Conservation (phyloP, 2,797 vertebrate genomes). For the Mus minutoides region DNA sequence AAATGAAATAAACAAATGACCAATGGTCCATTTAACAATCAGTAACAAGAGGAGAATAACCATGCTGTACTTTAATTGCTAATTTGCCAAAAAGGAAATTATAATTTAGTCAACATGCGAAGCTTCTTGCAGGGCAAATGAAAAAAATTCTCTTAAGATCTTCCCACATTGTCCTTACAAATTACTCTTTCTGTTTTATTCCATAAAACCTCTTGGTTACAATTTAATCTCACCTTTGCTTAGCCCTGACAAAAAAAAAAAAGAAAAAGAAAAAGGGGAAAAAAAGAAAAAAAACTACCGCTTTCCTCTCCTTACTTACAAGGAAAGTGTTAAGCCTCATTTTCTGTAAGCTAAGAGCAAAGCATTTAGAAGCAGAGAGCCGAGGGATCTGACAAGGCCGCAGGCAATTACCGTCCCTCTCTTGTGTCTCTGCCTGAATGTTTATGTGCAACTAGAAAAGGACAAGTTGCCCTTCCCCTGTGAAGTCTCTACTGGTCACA, state of each 20-base stretch:
- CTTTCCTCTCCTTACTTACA: constrained; percentile 39
- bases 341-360: constrained; percentile 50
- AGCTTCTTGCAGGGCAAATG: background rate
- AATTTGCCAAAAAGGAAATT: background rate
- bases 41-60: background rate
- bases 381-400: constrained; percentile 49
- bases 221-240: constrained; percentile 48
- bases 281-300: background rate
- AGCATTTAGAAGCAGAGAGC: background rate
- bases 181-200: constrained; percentile 40
- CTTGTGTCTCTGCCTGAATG: background rate
- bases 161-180: background rate
- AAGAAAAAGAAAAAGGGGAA: background rate
- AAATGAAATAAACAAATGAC: background rate
- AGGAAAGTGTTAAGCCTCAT: constrained; percentile 38
- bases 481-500: constrained; percentile 60
- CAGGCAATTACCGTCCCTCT: background rate
- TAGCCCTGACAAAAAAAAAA: background rate
- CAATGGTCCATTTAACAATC: background rate
- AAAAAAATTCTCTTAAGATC: background rate
- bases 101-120: background rate
- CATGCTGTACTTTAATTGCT: background rate
- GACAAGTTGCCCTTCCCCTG: constrained; percentile 59
- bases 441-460: constrained; percentile 37
- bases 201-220: constrained; percentile 15